phyloP scores from a whole-genome alignment of 64 coral and sea anemone species.

The Pocillopora damicornis region DNA sequence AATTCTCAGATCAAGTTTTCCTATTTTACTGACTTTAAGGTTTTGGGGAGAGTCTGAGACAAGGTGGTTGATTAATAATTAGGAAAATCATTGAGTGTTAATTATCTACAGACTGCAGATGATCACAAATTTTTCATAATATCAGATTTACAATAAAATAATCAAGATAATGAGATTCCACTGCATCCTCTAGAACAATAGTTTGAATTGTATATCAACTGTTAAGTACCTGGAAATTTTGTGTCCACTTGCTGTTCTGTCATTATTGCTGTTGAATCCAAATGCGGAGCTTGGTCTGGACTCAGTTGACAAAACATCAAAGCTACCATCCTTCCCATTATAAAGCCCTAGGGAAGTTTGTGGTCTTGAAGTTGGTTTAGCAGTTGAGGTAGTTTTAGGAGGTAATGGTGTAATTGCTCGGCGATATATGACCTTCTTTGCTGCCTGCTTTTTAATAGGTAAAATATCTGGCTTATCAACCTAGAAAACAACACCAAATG shows the following conservation, averaged over 20 bases:
- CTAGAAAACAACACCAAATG: background rate
- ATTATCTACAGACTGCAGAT: no score
- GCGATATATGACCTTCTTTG: background rate
- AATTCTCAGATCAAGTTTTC: no score
- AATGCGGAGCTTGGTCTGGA: constrained; percentile 34
- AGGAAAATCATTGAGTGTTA: no score
- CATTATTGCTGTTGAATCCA: constrained; percentile 2
- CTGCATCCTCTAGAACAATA: no score
- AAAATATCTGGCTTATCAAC: background rate
- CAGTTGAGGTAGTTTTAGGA: background rate
- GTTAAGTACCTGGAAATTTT: constrained; percentile 19
- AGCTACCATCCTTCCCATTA: background rate
- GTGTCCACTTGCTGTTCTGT: background rate
- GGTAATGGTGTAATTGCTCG: constrained; percentile 31
- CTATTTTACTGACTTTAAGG: no score
- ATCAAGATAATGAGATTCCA: no score
- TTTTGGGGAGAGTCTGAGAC: no score
- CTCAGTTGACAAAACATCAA: background rate
- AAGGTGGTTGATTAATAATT: no score
- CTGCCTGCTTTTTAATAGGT: background rate
- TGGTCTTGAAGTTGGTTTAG: background rate
- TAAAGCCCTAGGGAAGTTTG: constrained; percentile 25
- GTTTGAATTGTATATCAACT: no score
- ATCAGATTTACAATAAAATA: no score
- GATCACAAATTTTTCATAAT: no score